A percentile compares a stretch with the other conserved stretches of the same genome.
phyloP scores from a whole-genome alignment of 2,113 vertebrate species.

The Pipa parva region DNA sequence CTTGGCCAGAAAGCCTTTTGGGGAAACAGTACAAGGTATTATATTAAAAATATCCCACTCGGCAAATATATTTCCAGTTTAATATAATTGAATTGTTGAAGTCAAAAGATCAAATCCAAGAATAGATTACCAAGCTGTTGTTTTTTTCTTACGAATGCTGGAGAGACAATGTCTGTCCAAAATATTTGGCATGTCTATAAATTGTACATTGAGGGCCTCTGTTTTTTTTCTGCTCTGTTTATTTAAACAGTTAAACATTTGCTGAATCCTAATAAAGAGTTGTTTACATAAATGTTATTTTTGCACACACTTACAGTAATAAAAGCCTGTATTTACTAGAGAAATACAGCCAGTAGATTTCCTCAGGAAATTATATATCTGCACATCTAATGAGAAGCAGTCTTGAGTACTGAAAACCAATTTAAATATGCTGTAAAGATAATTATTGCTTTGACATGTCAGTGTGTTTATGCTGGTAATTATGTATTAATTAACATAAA shows the following conservation, averaged over 20 bases:
- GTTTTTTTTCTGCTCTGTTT: neutral
- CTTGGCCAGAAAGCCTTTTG: too few species aligned
- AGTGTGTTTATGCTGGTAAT: neutral
- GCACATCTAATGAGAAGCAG: conserved; percentile 2
- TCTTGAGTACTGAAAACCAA: neutral
- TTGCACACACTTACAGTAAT: conserved; percentile 1
- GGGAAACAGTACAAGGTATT: too few species aligned
- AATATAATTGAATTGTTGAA: too few species aligned
- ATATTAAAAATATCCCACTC: too few species aligned
- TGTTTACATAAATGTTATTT: neutral
- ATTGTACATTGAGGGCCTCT: neutral
- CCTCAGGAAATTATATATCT: conserved; percentile 6
- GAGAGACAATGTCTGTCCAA: neutral
- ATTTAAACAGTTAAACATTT: conserved; percentile 3
- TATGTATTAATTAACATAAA: too few species aligned
- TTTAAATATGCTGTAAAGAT: neutral
- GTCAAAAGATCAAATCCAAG: too few species aligned
- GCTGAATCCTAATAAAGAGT: neutral
- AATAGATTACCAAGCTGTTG: too few species aligned
- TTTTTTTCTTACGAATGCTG: neutral
- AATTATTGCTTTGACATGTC: neutral
- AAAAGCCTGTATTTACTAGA: neutral
- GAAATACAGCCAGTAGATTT: neutral
- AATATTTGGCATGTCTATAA: neutral
- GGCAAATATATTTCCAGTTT: too few species aligned